A percentile compares a stretch with the other conserved stretches of the same genome.
These are phyloP conservation scores for Copidosoma aretas DNA, from an alignment of 2,888 invertebrate species.

Conservation along the genomic window DNA sequence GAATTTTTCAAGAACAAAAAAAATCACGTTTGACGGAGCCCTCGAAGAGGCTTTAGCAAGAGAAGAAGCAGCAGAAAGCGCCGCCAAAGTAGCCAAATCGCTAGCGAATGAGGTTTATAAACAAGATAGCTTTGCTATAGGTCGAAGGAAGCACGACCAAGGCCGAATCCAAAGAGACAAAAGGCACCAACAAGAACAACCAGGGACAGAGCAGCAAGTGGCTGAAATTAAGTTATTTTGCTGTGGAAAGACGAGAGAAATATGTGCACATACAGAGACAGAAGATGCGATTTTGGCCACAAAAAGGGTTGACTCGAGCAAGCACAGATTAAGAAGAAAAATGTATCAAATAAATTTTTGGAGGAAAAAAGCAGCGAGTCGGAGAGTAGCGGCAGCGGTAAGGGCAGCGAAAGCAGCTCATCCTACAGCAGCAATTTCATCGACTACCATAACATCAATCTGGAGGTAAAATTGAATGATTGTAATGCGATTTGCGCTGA, in stretches of 20 bases:
- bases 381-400: constrained; percentile 20
- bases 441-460: constrained; percentile 22
- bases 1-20: no score
- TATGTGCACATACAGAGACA: constrained; percentile 25
- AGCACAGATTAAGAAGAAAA: constrained; percentile 31
- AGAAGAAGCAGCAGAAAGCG: no score
- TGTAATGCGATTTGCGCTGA: constrained; percentile 28
- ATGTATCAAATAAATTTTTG: constrained; percentile 27
- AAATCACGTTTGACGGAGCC: no score
- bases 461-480: constrained; percentile 15
- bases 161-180: neutral
- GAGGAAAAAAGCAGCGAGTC: constrained; percentile 25
- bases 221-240: constrained; percentile 28
- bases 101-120: no score
- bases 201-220: constrained; percentile 5
- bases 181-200: constrained; percentile 1
- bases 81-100: no score
- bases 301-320: no score
- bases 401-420: constrained; percentile 16
- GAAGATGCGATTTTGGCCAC: constrained; percentile 33
- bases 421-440: constrained; percentile 10
- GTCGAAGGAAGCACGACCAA: neutral
- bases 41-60: no score
- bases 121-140: constrained; percentile 26
- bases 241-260: constrained; percentile 28